These are phyloP conservation scores for Pelobates fuscus DNA, from an alignment of 2,113 vertebrate species.

Conservation along the genomic window DNA sequence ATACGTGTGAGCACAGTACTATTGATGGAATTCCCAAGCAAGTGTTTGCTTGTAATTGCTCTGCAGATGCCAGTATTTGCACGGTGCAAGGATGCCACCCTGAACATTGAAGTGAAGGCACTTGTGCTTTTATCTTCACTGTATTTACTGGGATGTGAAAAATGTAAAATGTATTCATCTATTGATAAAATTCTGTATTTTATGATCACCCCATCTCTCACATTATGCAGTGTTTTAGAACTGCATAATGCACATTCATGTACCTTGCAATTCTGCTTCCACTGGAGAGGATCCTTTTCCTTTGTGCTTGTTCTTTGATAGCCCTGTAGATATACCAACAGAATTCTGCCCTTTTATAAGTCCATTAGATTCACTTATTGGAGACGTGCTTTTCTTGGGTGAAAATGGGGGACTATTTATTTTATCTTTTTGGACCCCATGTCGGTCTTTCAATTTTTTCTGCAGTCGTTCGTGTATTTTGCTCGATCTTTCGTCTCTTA, in stretches of 20 bases:
- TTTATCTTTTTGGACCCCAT: slow-evolving; percentile 86
- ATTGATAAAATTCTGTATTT: too few relatives aligned
- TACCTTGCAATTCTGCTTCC: slow-evolving; percentile 66
- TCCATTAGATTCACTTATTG: slow-evolving; percentile 81
- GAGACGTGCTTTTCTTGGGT: slow-evolving; percentile 84
- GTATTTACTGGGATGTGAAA: too few relatives aligned
- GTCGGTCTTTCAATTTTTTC: slow-evolving; percentile 93
- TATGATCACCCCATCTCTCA: too few relatives aligned
- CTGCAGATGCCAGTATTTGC: too few relatives aligned
- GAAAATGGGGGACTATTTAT: slow-evolving; percentile 84
- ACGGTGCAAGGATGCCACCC: too few relatives aligned
- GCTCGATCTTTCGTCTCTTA: slow-evolving; percentile 90
- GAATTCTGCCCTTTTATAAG: slow-evolving; percentile 73
- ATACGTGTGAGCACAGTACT: too few relatives aligned
- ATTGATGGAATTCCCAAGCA: too few relatives aligned
- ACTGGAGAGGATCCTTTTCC: slow-evolving; percentile 72
- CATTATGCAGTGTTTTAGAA: too few relatives aligned
- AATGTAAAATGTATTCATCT: too few relatives aligned
- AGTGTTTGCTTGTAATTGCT: too few relatives aligned
- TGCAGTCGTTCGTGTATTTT: slow-evolving; percentile 94
- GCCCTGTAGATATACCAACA: slow-evolving; percentile 62
- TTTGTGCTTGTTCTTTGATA: slow-evolving; percentile 72
- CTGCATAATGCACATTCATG: slow-evolving; percentile 21
- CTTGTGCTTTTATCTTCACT: too few relatives aligned
- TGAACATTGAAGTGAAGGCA: too few relatives aligned